These are phyloP conservation scores for Abscondita cerata DNA, from an alignment of 2,888 invertebrate species.

Conservation along the genomic window DNA sequence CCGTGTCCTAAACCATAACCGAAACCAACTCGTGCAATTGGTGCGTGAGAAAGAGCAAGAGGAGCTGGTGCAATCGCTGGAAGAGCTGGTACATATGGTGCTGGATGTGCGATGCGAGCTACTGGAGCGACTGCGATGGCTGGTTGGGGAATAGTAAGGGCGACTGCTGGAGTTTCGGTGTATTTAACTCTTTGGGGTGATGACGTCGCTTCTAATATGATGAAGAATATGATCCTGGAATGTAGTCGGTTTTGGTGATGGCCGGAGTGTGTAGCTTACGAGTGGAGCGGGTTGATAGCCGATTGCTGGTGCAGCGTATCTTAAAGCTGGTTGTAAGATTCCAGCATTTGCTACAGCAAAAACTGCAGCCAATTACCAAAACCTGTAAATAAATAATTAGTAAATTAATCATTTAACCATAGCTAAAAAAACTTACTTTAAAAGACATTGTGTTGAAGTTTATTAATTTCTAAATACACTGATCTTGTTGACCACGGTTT, in stretches of 20 bases:
- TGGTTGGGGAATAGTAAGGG: not conserved
- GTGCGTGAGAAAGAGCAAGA: no score
- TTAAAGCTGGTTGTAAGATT: not conserved
- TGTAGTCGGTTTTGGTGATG: slow-evolving; percentile 7
- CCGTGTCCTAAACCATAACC: not conserved
- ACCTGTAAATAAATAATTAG: not conserved
- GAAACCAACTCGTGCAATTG: not conserved
- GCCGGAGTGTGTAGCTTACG: not conserved
- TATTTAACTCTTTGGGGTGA: slow-evolving; percentile 6
- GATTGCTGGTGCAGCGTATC: not conserved
- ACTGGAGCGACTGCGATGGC: not conserved
- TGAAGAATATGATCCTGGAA: not conserved
- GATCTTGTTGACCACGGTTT: no score
- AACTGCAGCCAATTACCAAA: not conserved
- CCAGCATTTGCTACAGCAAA: not conserved
- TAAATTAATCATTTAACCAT: no score
- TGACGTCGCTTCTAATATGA: slow-evolving; percentile 8
- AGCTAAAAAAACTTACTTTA: no score
- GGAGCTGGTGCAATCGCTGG: not conserved
- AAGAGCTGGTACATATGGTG: not conserved
- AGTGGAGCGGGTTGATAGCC: not conserved
- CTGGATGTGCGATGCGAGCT: not conserved
- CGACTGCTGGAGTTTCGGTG: slow-evolving; percentile 1
- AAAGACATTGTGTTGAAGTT: no score
- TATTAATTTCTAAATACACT: no score